phyloP scores from a whole-genome alignment of 1,140 invertebrate genomes.

The Phortica variegata region DNA sequence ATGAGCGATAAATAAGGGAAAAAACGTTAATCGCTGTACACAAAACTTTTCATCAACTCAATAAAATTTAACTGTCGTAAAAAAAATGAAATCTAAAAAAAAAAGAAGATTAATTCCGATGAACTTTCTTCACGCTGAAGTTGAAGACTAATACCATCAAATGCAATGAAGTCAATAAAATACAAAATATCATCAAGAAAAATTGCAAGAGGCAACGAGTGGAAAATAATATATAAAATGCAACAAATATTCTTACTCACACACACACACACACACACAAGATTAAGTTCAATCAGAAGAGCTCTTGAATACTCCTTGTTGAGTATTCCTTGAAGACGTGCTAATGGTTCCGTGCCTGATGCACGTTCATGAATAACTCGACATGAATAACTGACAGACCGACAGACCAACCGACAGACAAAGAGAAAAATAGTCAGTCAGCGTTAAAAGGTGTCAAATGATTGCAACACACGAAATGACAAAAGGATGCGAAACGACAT shows the following conservation, averaged over 20 bases:
- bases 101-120: too few species aligned
- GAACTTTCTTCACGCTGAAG: too few species aligned
- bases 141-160: too few species aligned
- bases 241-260: constrained; percentile 9
- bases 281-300: too few species aligned
- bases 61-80: too few species aligned
- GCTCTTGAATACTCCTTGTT: too few species aligned
- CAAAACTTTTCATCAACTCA: too few species aligned
- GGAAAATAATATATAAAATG: neutral
- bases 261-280: too few species aligned
- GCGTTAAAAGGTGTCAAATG: too few species aligned
- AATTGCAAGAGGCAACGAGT: neutral
- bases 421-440: constrained; percentile 1
- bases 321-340: neutral
- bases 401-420: constrained; percentile 3
- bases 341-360: neutral
- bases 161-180: neutral
- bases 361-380: neutral
- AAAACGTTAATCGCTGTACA: too few species aligned
- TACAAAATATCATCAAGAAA: neutral
- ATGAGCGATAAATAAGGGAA: too few species aligned
- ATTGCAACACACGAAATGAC: neutral
- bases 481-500: neutral
- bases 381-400: neutral
- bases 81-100: too few species aligned